These are phyloP conservation scores for Lutjanus campechanus DNA, from an alignment of 2,797 vertebrate genomes.

Conservation along the genomic window DNA sequence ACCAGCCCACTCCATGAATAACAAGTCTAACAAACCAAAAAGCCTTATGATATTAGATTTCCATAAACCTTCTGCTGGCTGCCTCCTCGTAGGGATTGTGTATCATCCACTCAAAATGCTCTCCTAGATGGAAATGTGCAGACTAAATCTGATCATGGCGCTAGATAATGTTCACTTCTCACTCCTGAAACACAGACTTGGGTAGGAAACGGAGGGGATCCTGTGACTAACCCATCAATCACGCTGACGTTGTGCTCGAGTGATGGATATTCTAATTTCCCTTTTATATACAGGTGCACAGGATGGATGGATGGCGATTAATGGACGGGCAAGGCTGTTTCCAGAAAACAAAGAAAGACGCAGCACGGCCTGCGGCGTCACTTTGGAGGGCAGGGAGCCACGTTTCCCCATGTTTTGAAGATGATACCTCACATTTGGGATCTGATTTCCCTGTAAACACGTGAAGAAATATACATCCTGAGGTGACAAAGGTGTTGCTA, in stretches of 20 bases:
- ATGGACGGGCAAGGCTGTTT: slow-evolving; percentile 76
- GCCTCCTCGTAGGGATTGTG: slow-evolving; percentile 74
- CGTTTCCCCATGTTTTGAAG: slow-evolving; percentile 54
- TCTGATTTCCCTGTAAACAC: slow-evolving; percentile 70
- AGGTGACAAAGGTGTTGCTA: slow-evolving; percentile 81
- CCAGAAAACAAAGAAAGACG: slow-evolving; percentile 76
- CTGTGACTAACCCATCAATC: slow-evolving; percentile 85
- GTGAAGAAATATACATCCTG: slow-evolving; percentile 66
- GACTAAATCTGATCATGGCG: slow-evolving; percentile 83
- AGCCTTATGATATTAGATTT: slow-evolving; percentile 82
- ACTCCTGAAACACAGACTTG: slow-evolving; percentile 77
- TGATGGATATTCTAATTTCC: slow-evolving; percentile 87
- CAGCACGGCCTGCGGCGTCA: slow-evolving; percentile 49
- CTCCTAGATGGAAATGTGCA: slow-evolving; percentile 80
- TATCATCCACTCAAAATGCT: slow-evolving; percentile 82
- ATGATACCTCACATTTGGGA: slow-evolving; percentile 64
- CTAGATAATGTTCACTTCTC: slow-evolving; percentile 84
- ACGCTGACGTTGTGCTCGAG: slow-evolving; percentile 76
- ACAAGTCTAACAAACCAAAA: slow-evolving; percentile 83
- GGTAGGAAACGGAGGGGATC: slow-evolving; percentile 77
- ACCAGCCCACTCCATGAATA: slow-evolving; percentile 81
- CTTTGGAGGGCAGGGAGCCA: slow-evolving; percentile 42
- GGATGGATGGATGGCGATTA: slow-evolving; percentile 83
- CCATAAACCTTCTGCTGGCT: slow-evolving; percentile 81
- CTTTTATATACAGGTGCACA: slow-evolving; percentile 83